Evolutionary conservation across 2,888 invertebrate species (phyloP), one percentile per base, ranked within the genome.

Genomic region (Meiosimyza decipiens): DNA sequence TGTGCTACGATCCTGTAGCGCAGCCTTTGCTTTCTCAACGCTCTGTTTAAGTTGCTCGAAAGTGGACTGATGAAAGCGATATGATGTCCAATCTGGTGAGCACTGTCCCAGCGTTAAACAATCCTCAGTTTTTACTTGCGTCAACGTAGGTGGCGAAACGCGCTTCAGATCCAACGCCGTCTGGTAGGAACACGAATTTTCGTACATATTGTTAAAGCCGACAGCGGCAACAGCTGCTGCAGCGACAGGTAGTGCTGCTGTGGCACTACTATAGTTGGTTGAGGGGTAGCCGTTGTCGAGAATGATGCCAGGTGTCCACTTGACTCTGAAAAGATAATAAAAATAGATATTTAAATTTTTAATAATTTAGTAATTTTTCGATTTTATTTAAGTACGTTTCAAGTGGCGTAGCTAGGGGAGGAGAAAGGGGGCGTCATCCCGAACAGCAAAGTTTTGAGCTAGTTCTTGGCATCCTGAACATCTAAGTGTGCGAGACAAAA

Each of bases 151-250:
- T 77, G 87, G 87, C 75, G 92, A 90, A 78, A 91, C 90, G 81
- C 93, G 90, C 87, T 94, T 94, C 82, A 94, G 88, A 88, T 94
- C 94, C 82, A 94, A 88, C 83, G 93, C 93, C 86, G 93, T 93
- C 86, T 95, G 94, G 89, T 95, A 95, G 87, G 95, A 95, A 90
- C 95, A 95, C 85, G 95, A 95, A 89, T 95, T 95, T 90, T 95
- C 95, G 91, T 95, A 95, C 95, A 95, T 95, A 69, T 66, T 73
- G 71, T 22, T 13, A 33, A 62, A n/a, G 54, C 55, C 66, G 62
- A 16, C 65, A 15, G 69, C 60, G 50, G 54, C 28, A 12, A 50
- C 49, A 4, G 67, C 60, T 22, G 67, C 15, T 28, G 40, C 22
- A 15, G 67, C 55, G 40, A 4, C 54, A 54, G 67, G 33, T 52